Evolutionary conservation across 2,888 invertebrate genomes (phyloP), one percentile per base, ranked within the genome.

Genomic region (Dichetophora obliterata): DNA sequence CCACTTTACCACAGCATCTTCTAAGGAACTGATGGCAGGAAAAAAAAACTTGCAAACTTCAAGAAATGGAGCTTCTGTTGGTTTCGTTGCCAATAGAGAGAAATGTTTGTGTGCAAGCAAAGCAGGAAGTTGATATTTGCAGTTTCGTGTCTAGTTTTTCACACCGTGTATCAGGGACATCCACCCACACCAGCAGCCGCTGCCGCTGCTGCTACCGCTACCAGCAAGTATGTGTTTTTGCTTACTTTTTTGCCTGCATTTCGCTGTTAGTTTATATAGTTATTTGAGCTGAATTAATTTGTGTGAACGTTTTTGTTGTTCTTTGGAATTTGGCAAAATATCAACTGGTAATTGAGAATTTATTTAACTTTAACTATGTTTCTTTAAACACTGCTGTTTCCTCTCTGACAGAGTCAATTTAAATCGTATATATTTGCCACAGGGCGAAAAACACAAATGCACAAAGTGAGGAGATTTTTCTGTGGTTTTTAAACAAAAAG

Each of bases 241-340:
- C 43, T 43, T 37, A 8, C 37, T n/a, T n/a, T 37, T 37, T 37
- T 37, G 37, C 37, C 8, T 43, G 43, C 43, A 43, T 11, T 43
- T 43, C 43, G 11, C 11, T 43, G 43, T 43, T 3, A 43, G 11
- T 43, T 43, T 43, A 43, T 43, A 43, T 43, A 43, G 43, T 59
- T 59, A 24, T 59, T 59, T 14, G 59, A 14, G 14, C 24, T 14
- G 59, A 27, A 27, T 24, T 59, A 27, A 16, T 63, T 63, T 63
- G 2, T 16, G 24, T 61, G 61, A 27, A 22, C 5, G 27, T 24
- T 61, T 27, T 61, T 16, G 31, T 34, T 48, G 16, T 14, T 48
- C 66, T 65, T 48, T 22, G 37, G 66, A 66, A 65, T 65, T 22
- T 27, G 63, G 37, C 14, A 34, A n/a, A 66, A 48, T 43, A 31